These are phyloP conservation scores for Pluvialis apricaria DNA, from an alignment of 2,113 vertebrate species.

Conservation along the genomic window DNA sequence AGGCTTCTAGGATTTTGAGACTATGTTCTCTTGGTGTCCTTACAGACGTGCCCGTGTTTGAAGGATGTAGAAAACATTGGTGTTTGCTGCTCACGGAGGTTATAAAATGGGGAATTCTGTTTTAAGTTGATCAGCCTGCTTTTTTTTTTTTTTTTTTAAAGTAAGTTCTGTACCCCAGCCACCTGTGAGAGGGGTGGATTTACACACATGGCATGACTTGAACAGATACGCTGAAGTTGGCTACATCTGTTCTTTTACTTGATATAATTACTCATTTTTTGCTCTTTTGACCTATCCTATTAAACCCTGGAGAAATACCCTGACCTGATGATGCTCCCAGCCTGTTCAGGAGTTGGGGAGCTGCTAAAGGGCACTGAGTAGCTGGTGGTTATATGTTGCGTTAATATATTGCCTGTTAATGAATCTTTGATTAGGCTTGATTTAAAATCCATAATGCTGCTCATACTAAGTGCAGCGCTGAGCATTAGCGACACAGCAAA, in stretches of 20 bases:
- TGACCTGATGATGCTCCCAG: not conserved
- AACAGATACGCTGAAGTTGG: not conserved
- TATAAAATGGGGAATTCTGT: not conserved
- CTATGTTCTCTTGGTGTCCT: not conserved
- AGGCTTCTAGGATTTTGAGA: not conserved
- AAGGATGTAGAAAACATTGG: not conserved
- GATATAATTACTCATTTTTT: not conserved
- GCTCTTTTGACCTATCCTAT: not conserved
- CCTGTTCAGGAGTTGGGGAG: not conserved
- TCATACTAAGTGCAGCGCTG: not conserved
- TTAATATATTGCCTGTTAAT: conserved; percentile 66
- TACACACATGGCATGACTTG: not conserved
- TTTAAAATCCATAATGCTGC: conserved; percentile 62
- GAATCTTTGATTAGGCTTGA: conserved; percentile 64
- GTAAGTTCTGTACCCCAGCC: not conserved
- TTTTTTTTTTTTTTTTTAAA: not conserved
- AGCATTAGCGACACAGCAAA: conserved; percentile 13
- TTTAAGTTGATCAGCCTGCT: not conserved
- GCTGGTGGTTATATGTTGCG: not conserved
- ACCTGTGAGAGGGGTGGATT: not conserved
- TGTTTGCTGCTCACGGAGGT: not conserved
- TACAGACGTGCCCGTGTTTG: accelerated
- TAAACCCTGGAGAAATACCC: not conserved
- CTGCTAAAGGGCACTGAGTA: not conserved
- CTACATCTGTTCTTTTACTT: not conserved